Conservation (phyloP, 2,113 vertebrate species). For the Scomber japonicus region DNA sequence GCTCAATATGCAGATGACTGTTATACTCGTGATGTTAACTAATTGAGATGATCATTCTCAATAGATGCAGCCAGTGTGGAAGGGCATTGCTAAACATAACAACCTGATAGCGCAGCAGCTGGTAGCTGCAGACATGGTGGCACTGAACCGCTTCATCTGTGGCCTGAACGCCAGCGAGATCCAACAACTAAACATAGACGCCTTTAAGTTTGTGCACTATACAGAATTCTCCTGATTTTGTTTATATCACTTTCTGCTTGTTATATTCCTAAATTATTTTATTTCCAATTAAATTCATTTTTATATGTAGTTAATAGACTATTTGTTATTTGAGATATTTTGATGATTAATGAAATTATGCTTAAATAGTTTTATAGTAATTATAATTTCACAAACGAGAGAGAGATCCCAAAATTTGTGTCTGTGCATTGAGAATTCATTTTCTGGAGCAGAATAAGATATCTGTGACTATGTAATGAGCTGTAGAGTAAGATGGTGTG, state of each 20-base stretch:
- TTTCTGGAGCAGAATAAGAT: too few species aligned
- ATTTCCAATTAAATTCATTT: neutral
- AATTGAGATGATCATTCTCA: constrained; percentile 1
- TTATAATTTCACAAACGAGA: too few species aligned
- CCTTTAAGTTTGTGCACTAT: constrained; percentile 74
- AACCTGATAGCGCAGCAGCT: constrained; percentile 53
- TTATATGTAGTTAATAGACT: too few species aligned
- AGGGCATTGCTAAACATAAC: constrained; percentile 39
- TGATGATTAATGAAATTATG: too few species aligned
- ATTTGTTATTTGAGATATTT: too few species aligned
- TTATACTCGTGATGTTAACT: neutral
- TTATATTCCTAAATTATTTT: neutral
- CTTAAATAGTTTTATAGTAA: too few species aligned
- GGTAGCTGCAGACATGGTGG: constrained; percentile 60
- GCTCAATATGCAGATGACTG: neutral
- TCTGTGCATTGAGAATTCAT: too few species aligned
- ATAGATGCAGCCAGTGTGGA: constrained; percentile 75
- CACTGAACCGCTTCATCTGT: constrained; percentile 79
- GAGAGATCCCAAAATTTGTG: too few species aligned
- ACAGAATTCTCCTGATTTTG: neutral
- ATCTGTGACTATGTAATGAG: too few species aligned
- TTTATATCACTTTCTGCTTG: neutral
- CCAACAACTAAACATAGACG: constrained; percentile 49
- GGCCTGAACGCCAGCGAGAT: constrained; percentile 72
- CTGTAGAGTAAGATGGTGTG: too few species aligned